These are phyloP conservation scores for Cheirogaleus major DNA, from an alignment of 2,797 vertebrate species.

Conservation along the genomic window DNA sequence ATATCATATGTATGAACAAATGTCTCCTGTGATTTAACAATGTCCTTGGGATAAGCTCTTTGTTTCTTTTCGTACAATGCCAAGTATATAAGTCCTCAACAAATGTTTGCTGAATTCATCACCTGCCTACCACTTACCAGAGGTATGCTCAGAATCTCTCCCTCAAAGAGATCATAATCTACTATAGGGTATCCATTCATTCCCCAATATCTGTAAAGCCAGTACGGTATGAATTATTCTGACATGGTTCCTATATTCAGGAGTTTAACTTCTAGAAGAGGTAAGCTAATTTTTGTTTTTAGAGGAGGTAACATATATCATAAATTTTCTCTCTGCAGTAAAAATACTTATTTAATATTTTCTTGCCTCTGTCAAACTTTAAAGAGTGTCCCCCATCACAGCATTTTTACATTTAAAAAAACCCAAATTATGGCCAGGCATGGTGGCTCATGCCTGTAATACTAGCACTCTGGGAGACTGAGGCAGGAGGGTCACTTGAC, in stretches of 20 bases:
- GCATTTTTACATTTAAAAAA: neutral
- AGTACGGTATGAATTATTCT: neutral
- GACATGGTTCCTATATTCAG: neutral
- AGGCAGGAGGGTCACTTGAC: too few relatives aligned
- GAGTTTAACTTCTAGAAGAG: neutral
- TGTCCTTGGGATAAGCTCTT: neutral
- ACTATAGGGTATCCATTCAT: neutral
- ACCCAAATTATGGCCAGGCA: neutral
- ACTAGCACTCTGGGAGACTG: too few relatives aligned
- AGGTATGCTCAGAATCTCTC: neutral
- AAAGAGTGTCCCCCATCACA: neutral
- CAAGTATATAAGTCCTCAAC: constrained; percentile 1
- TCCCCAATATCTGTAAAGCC: neutral
- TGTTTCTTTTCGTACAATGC: constrained; percentile 9
- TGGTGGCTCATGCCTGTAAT: too few relatives aligned
- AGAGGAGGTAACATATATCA: neutral
- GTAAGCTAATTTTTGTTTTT: neutral
- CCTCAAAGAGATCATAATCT: neutral
- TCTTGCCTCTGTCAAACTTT: constrained; percentile 20
- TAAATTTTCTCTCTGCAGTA: neutral
- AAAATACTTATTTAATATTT: constrained; percentile 26
- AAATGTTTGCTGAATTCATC: constrained; percentile 6
- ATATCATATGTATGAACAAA: neutral
- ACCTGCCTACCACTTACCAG: neutral
- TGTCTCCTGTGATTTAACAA: neutral